Evolutionary conservation across 2,797 vertebrate species (phyloP).

Genomic region (Triplophysa bombifrons): DNA sequence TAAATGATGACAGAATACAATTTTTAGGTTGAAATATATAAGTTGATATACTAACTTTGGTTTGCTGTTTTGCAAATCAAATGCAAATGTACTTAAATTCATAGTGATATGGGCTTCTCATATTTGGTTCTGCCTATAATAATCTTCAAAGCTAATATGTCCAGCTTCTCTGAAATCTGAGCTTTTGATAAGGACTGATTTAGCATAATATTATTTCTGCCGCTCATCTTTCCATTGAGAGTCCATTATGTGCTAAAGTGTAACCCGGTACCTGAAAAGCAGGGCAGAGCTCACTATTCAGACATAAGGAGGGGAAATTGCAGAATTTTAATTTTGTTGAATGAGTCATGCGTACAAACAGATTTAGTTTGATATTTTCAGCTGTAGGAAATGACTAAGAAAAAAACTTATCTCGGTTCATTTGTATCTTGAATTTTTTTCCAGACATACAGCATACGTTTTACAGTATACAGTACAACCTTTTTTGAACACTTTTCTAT

Average conservation of each 20-base stretch:
- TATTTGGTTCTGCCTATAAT: slow-evolving; percentile 15
- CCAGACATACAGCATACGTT: too few relatives aligned
- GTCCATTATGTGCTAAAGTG: slow-evolving; percentile 33
- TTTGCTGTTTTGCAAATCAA: slow-evolving; percentile 22
- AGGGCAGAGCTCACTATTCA: slow-evolving; percentile 40
- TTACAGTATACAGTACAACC: too few relatives aligned
- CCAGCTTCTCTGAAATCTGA: slow-evolving; percentile 13
- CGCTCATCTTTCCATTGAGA: slow-evolving; percentile 43
- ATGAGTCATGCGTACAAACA: background rate
- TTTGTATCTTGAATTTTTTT: too few relatives aligned
- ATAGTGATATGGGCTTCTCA: background rate
- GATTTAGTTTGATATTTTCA: background rate
- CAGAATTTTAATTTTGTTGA: background rate
- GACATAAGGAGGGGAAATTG: background rate
- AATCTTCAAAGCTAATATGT: slow-evolving; percentile 16
- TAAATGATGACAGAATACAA: background rate
- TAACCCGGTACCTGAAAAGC: slow-evolving; percentile 52
- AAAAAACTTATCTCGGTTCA: too few relatives aligned
- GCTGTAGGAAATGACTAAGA: background rate
- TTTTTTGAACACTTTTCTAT: background rate
- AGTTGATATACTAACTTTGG: background rate
- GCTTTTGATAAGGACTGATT: slow-evolving; percentile 47
- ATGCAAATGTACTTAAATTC: slow-evolving; percentile 28
- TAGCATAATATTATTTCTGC: slow-evolving; percentile 43
- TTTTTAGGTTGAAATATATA: background rate